A percentile compares a stretch with the other conserved stretches of the same genome.
These are phyloP conservation scores for Leucophenga maculata DNA, from an alignment of 2,888 invertebrate species.

Conservation along the genomic window DNA sequence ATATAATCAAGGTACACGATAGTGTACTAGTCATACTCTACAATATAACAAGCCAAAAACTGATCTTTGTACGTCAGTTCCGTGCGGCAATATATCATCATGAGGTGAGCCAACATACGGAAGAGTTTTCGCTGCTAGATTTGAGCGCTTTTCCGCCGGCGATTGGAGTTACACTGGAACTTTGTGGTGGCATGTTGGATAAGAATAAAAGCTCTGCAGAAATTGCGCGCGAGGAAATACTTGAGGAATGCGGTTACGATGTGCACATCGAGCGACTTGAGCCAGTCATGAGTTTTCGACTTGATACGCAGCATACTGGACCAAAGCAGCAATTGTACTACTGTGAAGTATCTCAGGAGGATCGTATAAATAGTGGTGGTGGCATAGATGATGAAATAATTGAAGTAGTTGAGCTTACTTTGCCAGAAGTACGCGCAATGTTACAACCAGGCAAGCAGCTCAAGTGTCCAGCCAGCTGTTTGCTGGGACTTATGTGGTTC, in stretches of 20 bases:
- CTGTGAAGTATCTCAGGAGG: conserved; percentile 89
- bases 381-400: conserved; percentile 92
- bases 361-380: conserved; percentile 83
- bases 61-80: conserved; percentile 93
- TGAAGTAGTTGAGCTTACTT: conserved; percentile 87
- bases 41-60: conserved; percentile 82
- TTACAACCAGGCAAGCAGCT: conserved; percentile 76
- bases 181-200: conserved; percentile 96
- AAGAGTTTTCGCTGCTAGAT: conserved; percentile 74
- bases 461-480: conserved; percentile 83
- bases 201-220: conserved; percentile 82
- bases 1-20: conserved; percentile 85
- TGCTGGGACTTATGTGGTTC: conserved; percentile 88
- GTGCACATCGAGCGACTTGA: conserved; percentile 79
- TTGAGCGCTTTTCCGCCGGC: conserved; percentile 79
- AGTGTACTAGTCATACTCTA: conserved; percentile 89
- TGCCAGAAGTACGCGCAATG: conserved; percentile 79
- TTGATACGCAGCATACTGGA: conserved; percentile 73
- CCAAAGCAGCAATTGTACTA: conserved; percentile 85
- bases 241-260: conserved; percentile 96
- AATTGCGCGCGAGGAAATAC: conserved; percentile 87
- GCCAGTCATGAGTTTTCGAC: conserved; percentile 76
- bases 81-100: conserved; percentile 90
- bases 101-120: conserved; percentile 76
- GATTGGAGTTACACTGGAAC: conserved; percentile 87